Evolutionary conservation across 2,888 invertebrate species (phyloP), one percentile per base, ranked within the genome.

Genomic region (Synanthedon formicaeformis): DNA sequence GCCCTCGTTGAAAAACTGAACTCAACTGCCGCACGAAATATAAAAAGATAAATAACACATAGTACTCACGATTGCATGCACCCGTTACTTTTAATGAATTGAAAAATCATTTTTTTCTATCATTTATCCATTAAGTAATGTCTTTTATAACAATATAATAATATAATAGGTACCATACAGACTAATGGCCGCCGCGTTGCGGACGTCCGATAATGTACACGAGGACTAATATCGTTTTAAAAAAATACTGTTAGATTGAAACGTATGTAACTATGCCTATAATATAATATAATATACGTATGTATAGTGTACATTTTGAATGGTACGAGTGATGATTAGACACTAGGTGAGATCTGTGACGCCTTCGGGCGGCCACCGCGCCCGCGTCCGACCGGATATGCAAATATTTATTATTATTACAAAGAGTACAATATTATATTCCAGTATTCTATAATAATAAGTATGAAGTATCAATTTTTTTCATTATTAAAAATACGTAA

Each of bases 221-320:
- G 70, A 84, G 84, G 83, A 82, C 86, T 86, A 86, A 87, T 87
- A 87, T 87, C 86, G 86, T 86, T 81, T 86, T 87, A 87, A 85
- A 87, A 87, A 87, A 87, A 87, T 87, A 87, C 87, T 86, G 86
- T 87, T 87, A 87, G 86, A 86, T 86, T 85, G 87, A 86, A 87
- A 87, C 78, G 80, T 83, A 54, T 54, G 54, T 56, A 83, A 84
- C 86, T 86, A 85, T 81, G 73, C 78, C 86, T 87, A 86, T 78
- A 72, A 69, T 74, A 75, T 67, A 67, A 79, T 81, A 81, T 82
- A 83, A 75, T 72, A 75, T 78, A 77, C 79, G 76, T 77, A 76
- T 79, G 75, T 73, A 75, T 79, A 84, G 81, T 78, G 83, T 84
- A 83, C 78, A 54, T 53, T n/a, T 12, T 51, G 51, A 78, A 81